A percentile compares a stretch with the other conserved stretches of the same genome.
phyloP scores from a whole-genome alignment of 2,888 invertebrate genomes.

The Cephus pulcher region DNA sequence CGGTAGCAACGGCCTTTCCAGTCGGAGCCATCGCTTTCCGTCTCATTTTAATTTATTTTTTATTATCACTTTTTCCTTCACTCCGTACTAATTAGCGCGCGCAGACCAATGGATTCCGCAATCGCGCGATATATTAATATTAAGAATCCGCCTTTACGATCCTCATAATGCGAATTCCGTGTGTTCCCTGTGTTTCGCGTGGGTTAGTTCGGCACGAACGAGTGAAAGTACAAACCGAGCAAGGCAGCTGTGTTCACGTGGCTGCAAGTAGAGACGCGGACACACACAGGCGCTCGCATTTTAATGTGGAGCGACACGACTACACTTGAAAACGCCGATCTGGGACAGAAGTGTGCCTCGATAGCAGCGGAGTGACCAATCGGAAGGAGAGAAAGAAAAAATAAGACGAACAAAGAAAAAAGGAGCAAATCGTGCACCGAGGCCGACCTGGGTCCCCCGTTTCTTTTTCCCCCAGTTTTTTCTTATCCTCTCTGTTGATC shows the following conservation, averaged over 20 bases:
- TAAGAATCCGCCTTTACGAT: not conserved
- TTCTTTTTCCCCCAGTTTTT: not conserved
- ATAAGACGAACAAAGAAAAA: not conserved
- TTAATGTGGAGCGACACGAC: not conserved
- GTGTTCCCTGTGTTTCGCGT: not conserved
- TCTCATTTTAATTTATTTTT: not conserved
- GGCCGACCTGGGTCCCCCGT: not conserved
- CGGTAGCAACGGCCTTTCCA: not conserved
- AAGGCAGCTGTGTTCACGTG: not conserved
- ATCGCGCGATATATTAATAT: not conserved
- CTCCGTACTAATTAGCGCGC: not conserved
- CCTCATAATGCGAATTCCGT: not conserved
- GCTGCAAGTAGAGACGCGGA: no score
- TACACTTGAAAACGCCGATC: slow-evolving; percentile 10
- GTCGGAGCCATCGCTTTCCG: not conserved
- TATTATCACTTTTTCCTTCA: not conserved
- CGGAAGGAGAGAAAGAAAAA: not conserved
- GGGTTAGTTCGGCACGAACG: slow-evolving; percentile 10
- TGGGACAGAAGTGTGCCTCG: slow-evolving; percentile 31
- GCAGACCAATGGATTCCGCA: not conserved
- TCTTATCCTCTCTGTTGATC: not conserved
- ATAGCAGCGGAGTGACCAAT: not conserved
- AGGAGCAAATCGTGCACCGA: not conserved
- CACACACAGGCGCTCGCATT: not conserved
- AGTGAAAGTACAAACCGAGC: slow-evolving; percentile 22